Base-by-base conservation (phyloP, 2,113 vertebrate genomes). In the Lepisosteus osseus region DNA sequence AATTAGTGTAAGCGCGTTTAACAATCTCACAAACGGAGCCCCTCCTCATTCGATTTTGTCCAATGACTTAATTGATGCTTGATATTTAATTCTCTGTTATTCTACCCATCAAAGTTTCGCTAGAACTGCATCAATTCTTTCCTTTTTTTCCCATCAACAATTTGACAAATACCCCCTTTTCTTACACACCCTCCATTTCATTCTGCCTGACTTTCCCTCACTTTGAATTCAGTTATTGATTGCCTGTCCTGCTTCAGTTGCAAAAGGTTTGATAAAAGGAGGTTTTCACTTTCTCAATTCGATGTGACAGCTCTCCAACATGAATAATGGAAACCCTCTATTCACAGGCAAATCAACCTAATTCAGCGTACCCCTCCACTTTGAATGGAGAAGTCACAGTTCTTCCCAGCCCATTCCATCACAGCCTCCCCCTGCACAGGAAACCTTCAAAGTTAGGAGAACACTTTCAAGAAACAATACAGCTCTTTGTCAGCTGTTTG, bases 341-440 rank as follows among this genome's bases (percentile, higher is more conserved):
- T 99, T 99, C 97, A 98, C 95, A 98, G 94, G 96, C 95, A 98
- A 98, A 99, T 98, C 94, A 95, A 95, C 95, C 97, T 98, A 96
- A 99, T 98, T 96, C 96, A 96, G 94, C 94, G 94, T 96, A 94
- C 91, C 95, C 95, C 95, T 94, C 89, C 91, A 88, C 91, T 92
- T 91, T 96, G 93, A 95, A 94, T 94, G 83, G 94, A 91, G 88
- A 91, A 95, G 94, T 94, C 92, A 93, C 92, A 97, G 94, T 94
- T 93, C 92, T 92, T 85, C 89, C 94, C 91, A 93, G 84, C 88
- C 93, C 95, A 97, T 97, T 97, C 95, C 95, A 95, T 93, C 93
- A 96, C 94, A 94, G 89, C 91, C 90, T 94, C 92, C 90, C 90
- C 29, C 29, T 92, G 90, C 93, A 92, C 89, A 83, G 90, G 87